Evolutionary conservation across 1,140 invertebrate species (phyloP).

Genomic region (Himalopsyche phryganea): DNA sequence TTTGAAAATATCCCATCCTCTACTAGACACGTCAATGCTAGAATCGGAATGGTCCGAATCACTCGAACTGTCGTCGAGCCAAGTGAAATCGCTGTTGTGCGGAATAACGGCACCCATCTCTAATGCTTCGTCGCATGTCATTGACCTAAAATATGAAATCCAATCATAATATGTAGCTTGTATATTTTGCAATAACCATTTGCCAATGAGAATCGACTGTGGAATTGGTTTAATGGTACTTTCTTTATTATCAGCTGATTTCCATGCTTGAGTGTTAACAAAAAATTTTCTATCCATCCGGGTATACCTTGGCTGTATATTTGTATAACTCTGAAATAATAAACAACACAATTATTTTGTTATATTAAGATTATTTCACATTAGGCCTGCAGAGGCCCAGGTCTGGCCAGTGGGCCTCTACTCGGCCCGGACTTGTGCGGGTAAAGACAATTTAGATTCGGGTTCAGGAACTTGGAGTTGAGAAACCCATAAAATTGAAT

Average conservation of each 20-base stretch:
- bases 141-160: constrained; percentile 3
- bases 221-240: constrained; percentile 32
- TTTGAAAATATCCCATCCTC: constrained; percentile 8
- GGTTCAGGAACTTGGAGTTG: no score
- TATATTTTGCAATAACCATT: no score
- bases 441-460: no score
- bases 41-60: not conserved
- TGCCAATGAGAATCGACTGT: no score
- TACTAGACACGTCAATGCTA: not conserved
- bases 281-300: constrained; percentile 63
- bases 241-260: constrained; percentile 46
- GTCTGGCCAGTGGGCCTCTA: no score
- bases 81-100: constrained; percentile 5
- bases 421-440: no score
- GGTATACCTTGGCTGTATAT: constrained; percentile 58
- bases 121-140: constrained; percentile 11
- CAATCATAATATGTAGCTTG: no score
- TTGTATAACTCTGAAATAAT: constrained; percentile 52
- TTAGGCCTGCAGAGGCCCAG: no score
- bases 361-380: no score
- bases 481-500: no score
- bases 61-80: no score
- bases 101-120: constrained; percentile 17
- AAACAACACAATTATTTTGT: not conserved
- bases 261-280: constrained; percentile 56